phyloP scores from a whole-genome alignment of 2,888 invertebrate genomes.

The Corbicula japonica region DNA sequence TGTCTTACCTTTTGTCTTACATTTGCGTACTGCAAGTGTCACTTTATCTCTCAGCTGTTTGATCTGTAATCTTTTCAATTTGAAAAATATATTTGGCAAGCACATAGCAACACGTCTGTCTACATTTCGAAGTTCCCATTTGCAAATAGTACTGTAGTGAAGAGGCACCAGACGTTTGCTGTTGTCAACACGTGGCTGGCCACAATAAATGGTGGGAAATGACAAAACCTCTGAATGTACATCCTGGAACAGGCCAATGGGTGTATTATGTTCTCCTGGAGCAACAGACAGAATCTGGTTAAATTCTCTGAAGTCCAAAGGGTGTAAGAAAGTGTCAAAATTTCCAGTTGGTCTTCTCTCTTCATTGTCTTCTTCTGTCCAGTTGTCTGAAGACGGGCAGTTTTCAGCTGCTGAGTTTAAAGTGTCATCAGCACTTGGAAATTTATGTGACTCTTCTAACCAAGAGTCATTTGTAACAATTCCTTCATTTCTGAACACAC shows the following conservation, averaged over 20 bases:
- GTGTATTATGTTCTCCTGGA: conserved; percentile 41
- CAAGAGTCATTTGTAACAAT: conserved; percentile 36
- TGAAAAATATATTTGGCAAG: conserved; percentile 45
- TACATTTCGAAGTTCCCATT: conserved; percentile 43
- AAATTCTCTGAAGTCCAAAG: conserved; percentile 50
- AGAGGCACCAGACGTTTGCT: conserved; percentile 30
- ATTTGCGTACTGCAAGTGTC: conserved; percentile 40
- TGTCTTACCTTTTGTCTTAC: conserved; percentile 29
- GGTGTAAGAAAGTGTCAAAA: conserved; percentile 33
- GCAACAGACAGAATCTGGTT: conserved; percentile 41
- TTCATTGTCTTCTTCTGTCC: conserved; percentile 18
- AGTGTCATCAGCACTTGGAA: background rate
- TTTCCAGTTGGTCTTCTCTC: conserved; percentile 23
- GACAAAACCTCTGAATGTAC: conserved; percentile 33
- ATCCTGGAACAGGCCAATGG: conserved; percentile 28
- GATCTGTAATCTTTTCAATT: conserved; percentile 45
- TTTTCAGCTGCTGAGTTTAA: background rate
- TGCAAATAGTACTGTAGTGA: conserved; percentile 43
- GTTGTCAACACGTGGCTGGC: conserved; percentile 26
- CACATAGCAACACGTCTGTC: conserved; percentile 47
- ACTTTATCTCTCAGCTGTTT: conserved; percentile 50
- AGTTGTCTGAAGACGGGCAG: background rate
- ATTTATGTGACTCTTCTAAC: background rate
- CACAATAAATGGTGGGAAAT: conserved; percentile 47
- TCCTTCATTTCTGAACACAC: conserved; percentile 53